Evolutionary conservation across 2,888 invertebrate genomes (phyloP).

Genomic region (Unio pictorum): DNA sequence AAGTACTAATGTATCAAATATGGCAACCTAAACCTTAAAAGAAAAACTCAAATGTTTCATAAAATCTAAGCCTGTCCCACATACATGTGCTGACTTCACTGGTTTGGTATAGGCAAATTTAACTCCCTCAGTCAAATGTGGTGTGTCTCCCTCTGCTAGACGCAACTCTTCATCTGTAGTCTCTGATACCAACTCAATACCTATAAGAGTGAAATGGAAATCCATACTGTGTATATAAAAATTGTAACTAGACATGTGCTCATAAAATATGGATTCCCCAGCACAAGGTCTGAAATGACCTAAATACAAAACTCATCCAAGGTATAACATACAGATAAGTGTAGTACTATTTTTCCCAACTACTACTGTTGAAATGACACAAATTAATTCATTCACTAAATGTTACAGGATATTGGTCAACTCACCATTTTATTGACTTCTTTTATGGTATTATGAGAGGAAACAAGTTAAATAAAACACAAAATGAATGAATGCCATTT

Average conservation of each 20-base stretch:
- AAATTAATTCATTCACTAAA: too few relatives aligned
- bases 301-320: too few relatives aligned
- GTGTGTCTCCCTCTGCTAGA: slow-evolving; percentile 68
- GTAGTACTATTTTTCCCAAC: too few relatives aligned
- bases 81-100: slow-evolving; percentile 19
- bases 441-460: too few relatives aligned
- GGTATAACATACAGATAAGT: too few relatives aligned
- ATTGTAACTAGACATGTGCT: not conserved
- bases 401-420: too few relatives aligned
- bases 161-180: slow-evolving; percentile 72
- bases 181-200: slow-evolving; percentile 80
- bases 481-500: too few relatives aligned
- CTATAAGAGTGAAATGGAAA: slow-evolving; percentile 40
- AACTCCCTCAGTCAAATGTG: slow-evolving; percentile 75
- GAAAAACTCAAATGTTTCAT: not conserved
- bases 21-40: not conserved
- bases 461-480: too few relatives aligned
- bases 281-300: too few relatives aligned
- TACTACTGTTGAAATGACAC: too few relatives aligned
- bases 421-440: too few relatives aligned
- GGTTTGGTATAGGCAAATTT: slow-evolving; percentile 82
- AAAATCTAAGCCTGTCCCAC: not conserved
- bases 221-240: not conserved
- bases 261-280: not conserved
- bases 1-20: too few relatives aligned